These are phyloP conservation scores for Diarsia brunnea DNA, from an alignment of 2,888 invertebrate genomes.

Conservation along the genomic window DNA sequence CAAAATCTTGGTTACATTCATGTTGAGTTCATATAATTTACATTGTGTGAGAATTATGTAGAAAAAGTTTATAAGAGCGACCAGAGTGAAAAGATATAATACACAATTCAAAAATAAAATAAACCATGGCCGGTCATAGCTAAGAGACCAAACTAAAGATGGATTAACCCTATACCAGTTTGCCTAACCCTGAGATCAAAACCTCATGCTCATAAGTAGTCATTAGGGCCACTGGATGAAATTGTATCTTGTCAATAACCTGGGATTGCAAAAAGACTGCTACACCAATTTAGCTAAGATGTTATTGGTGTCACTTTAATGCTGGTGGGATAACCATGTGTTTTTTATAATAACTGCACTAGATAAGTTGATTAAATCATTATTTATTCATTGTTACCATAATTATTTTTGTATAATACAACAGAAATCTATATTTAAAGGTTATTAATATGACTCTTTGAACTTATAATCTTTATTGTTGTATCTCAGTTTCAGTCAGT, in stretches of 20 bases:
- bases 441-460: not conserved
- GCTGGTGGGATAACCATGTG: not conserved
- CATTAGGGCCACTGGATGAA: not conserved
- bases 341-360: not conserved
- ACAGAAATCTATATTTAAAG: not conserved
- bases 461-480: not conserved
- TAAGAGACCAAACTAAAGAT: not conserved
- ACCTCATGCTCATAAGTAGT: not conserved
- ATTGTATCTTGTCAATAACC: constrained; percentile 2
- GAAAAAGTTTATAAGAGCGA: too few relatives aligned
- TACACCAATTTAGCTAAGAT: not conserved
- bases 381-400: not conserved
- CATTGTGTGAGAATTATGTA: too few relatives aligned
- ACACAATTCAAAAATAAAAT: too few relatives aligned
- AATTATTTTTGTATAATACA: not conserved
- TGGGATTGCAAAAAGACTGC: not conserved
- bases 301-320: not conserved
- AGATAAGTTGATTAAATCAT: not conserved
- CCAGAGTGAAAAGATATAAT: too few relatives aligned
- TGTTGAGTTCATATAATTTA: too few relatives aligned
- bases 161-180: not conserved
- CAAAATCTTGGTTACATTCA: not conserved
- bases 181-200: not conserved
- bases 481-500: not conserved
- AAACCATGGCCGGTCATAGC: too few relatives aligned